These are phyloP conservation scores for Salvelinus alpinus DNA, from an alignment of 2,113 vertebrate genomes.

Conservation along the genomic window DNA sequence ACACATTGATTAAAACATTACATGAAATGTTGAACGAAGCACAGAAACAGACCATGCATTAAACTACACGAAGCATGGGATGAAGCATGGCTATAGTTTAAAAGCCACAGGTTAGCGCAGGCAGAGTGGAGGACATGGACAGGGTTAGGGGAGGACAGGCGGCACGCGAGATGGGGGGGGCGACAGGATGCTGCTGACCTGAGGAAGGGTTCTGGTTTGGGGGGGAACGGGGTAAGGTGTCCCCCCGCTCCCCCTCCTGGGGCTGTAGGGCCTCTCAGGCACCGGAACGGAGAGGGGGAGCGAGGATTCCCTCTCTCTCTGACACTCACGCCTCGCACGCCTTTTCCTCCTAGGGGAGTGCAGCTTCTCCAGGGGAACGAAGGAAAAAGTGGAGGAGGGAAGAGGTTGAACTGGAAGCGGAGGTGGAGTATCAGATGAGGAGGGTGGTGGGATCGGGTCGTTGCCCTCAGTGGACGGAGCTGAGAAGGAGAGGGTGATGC, in stretches of 20 bases:
- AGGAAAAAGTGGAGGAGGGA: slow-evolving; percentile 55
- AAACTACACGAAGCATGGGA: background rate
- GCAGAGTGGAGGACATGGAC: slow-evolving; percentile 26
- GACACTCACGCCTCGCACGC: slow-evolving; percentile 81
- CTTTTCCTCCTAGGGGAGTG: slow-evolving; percentile 88
- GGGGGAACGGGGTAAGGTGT: slow-evolving; percentile 72
- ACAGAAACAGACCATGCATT: slow-evolving; percentile 15
- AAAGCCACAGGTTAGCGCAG: slow-evolving; percentile 53
- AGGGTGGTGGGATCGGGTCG: slow-evolving; percentile 16
- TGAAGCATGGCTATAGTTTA: slow-evolving; percentile 22
- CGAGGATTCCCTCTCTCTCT: slow-evolving; percentile 40
- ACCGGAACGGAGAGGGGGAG: slow-evolving; percentile 59
- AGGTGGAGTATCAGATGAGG: slow-evolving; percentile 37
- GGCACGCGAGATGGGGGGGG: slow-evolving; percentile 58
- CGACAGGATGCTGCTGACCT: slow-evolving; percentile 88
- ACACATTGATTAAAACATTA: background rate
- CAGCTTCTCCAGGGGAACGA: slow-evolving; percentile 79
- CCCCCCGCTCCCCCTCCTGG: slow-evolving; percentile 79
- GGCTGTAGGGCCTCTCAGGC: slow-evolving; percentile 79
- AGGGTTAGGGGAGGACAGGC: slow-evolving; percentile 48
- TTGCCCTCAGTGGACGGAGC: slow-evolving; percentile 78
- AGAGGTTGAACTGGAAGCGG: slow-evolving; percentile 8
- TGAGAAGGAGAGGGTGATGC: slow-evolving; percentile 88
- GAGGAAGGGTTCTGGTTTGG: slow-evolving; percentile 39
- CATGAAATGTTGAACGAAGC: background rate